Evolutionary conservation across 2,113 vertebrate genomes (phyloP), one percentile per base, ranked within the genome.

Genomic region (Lates calcarifer): DNA sequence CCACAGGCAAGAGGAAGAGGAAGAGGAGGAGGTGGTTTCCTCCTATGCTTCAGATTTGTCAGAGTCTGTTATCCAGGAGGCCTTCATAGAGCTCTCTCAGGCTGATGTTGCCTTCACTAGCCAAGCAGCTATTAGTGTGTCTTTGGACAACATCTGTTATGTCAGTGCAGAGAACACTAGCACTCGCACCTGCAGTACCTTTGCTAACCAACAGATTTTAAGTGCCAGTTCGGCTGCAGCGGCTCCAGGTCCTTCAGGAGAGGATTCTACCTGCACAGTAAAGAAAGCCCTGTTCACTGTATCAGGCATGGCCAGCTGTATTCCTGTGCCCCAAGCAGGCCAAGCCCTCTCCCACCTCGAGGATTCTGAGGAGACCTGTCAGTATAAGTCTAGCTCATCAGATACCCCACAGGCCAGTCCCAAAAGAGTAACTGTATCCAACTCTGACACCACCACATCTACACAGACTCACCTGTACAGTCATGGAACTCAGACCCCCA

Each of bases 11-110:
- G 79, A 95, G 28, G 96, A 95, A 60, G 96, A 96, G 80, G 94
- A 96, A 28, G 96, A 96, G 45, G 96, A 97, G 82, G 96, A 95
- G 90, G 94, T 97, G 24, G 96, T 99, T 79, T 95, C 93, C 55
- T 99, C 96, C 0, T 99, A 99, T 89, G 98, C 98, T 60, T 96
- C 95, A 84, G 98, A 99, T 83, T 90, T 99, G 58, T 98, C 98
- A 9, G 98, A 99, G 82, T 99, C 98, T 41, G 98, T 99, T 51
- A 96, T 99, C 82, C 98, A 99, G 88, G 98, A 99, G 88, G 98
- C 98, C 6, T 99, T 99, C 89, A 98, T 99, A 87, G 96, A 99
- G 71, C 92, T 99, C 4, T 99, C 98, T 63, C 97, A 99, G 87
- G 95, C 95, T 67, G 96, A 98, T 68, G 96, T 98, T 53, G 93